Conservation (phyloP, 2,797 vertebrate species). For the Perodicticus potto region DNA sequence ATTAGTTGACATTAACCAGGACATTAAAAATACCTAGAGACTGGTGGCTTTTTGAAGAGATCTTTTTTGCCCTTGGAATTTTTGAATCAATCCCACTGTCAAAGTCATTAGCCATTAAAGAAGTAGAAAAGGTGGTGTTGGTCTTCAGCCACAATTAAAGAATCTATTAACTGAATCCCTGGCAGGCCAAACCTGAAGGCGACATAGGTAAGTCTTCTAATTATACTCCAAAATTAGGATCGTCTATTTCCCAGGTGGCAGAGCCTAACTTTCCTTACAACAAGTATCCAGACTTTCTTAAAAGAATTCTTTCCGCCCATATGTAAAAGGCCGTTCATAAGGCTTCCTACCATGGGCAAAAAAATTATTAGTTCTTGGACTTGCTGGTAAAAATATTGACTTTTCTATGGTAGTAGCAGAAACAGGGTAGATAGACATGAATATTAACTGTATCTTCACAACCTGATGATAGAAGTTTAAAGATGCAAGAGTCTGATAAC, state of each 20-base stretch:
- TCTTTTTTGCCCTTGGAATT: not conserved
- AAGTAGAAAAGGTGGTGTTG: not conserved
- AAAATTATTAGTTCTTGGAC: not conserved
- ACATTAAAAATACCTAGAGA: not conserved
- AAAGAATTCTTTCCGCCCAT: not conserved
- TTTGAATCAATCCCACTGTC: not conserved
- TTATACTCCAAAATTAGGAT: not conserved
- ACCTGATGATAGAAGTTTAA: not conserved
- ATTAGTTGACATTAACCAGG: not conserved
- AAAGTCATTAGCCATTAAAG: not conserved
- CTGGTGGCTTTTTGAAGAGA: not conserved
- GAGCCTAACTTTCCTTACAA: slow-evolving; percentile 13
- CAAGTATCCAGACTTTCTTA: not conserved
- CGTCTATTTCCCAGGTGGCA: not conserved
- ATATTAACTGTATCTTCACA: not conserved
- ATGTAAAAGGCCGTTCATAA: not conserved
- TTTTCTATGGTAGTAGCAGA: not conserved
- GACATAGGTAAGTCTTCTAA: not conserved
- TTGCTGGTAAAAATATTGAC: not conserved
- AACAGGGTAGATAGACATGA: not conserved
- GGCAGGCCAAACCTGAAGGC: not conserved
- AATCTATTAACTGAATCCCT: not conserved
- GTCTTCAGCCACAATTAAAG: not conserved
- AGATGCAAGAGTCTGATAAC: not conserved
- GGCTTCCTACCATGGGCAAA: not conserved